Evolutionary conservation across 2,797 vertebrate genomes (phyloP), one percentile per base, ranked within the genome.

Genomic region (Bucorvus abyssinicus): DNA sequence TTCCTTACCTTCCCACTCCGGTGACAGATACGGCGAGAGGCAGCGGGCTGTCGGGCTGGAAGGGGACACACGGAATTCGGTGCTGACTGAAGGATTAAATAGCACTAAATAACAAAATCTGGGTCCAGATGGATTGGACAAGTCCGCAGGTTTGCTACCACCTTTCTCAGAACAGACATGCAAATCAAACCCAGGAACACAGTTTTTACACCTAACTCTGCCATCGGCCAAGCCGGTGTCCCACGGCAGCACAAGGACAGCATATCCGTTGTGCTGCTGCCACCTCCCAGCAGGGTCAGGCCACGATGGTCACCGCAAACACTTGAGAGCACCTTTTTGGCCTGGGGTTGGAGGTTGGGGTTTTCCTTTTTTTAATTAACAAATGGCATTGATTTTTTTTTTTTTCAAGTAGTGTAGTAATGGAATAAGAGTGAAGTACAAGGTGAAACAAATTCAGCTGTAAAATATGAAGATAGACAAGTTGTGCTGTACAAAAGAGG

Each of bases 241-340:
- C 44, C 10, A 4, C 0, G 0, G 36, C 17, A 32, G 45, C 40
- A 23, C 19, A 20, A 16, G 9, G 17, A 10, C 1, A 4, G 7
- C 9, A 21, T 52, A 21, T 27, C 47, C 5, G 9, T 0, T 15
- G 29, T 21, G 55, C 20, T 9, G 7, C 32, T 73, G 84, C 42
- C 53, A 30, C 7, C 18, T 42, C 36, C 47, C 79, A 63, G 42
- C 65, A 45, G 16, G 38, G 4, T 14, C 55, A 29, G 55, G 26
- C n/a, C 64, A 26, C 11, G 0, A 24, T 24, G 32, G n/a, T 56
- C 56, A 42, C 71, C 0, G 0, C 61, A 52, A 27, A 16, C 44
- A n/a, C 11, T 9, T 0, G 0, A 38, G 44, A 59, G 22, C 4
- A 4, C 12, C 22, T 75, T 29, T 59, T 20, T 32, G 40, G 30